Base-by-base conservation (phyloP, 2,113 vertebrate species). In the Sardina pilchardus region DNA sequence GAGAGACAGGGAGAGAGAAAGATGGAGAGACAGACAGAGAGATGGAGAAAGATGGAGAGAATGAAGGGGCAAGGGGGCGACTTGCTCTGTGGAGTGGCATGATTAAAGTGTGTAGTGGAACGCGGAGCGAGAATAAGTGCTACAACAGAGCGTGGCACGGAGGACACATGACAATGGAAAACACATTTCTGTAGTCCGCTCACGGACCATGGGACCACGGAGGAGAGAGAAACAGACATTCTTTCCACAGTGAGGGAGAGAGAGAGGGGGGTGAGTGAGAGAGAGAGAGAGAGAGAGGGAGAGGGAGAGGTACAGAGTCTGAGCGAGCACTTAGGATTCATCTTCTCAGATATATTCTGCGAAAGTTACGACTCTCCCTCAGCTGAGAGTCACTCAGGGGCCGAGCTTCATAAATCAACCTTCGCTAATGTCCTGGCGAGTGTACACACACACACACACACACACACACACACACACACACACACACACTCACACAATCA, bases 341-440 rank as follows among this genome's bases (percentile, higher is more conserved):
- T 88, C 89, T 90, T 88, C 82, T 81, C 78, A 86, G 78, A 91
- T 83, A 84, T 82, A 84, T 89, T 87, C 75, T 81, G 88, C 87
- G n/a, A 59, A 91, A 92, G 85, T 89, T 86, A 91, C 86, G 87
- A 75, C 82, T 93, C 87, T 82, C 75, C 81, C 81, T 50, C 87
- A 17, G 42, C 85, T 30, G 36, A 45, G 81, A 71, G 26, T 82
- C 75, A 81, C 86, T 59, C 82, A 71, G 63, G 84, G 84, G 47
- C 84, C 75, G 53, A 75, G 63, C 82, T 86, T 90, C 80, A 89
- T 84, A 90, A 86, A 84, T 92, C 86, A 86, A 48, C 88, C 82
- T 14, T 78, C 84, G 82, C 75, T 83, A 82, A 88, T 42, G 59
- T 59, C 4, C 39, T 44, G 39, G 75, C 48, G n/a, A 83, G 80